Evolutionary conservation across 2,888 invertebrate species (phyloP).

Genomic region (Agapetus fuscipes): DNA sequence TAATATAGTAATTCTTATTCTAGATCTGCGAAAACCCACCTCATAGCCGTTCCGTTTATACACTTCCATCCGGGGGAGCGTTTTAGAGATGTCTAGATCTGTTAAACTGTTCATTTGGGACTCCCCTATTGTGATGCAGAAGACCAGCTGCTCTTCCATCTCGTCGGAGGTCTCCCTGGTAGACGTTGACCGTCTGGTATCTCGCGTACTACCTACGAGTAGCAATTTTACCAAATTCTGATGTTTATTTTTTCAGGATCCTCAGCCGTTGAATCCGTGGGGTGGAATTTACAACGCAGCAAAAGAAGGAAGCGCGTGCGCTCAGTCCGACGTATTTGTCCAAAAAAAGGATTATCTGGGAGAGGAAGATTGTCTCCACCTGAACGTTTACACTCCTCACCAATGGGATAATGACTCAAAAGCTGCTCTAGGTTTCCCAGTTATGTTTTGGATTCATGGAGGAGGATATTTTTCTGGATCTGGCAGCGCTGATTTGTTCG

Average conservation of each 20-base stretch:
- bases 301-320: slow-evolving; percentile 8
- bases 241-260: slow-evolving; percentile 16
- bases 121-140: too few relatives aligned
- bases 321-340: slow-evolving; percentile 10
- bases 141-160: too few relatives aligned
- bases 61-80: too few relatives aligned
- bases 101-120: too few relatives aligned
- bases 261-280: slow-evolving; percentile 10
- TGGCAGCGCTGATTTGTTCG: slow-evolving; percentile 9
- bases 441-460: slow-evolving; percentile 19
- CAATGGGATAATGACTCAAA: not conserved
- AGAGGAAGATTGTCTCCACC: slow-evolving; percentile 68
- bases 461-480: slow-evolving; percentile 17
- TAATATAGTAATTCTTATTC: too few relatives aligned
- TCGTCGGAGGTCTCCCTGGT: too few relatives aligned
- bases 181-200: too few relatives aligned
- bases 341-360: slow-evolving; percentile 9
- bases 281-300: slow-evolving; percentile 10
- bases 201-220: too few relatives aligned
- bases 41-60: too few relatives aligned
- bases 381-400: slow-evolving; percentile 60
- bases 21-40: too few relatives aligned
- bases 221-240: too few relatives aligned
- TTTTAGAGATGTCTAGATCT: too few relatives aligned
- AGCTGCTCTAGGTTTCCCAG: slow-evolving; percentile 6